These are phyloP conservation scores for Cynopterus sphinx DNA, from an alignment of 2,797 vertebrate species.

Conservation along the genomic window DNA sequence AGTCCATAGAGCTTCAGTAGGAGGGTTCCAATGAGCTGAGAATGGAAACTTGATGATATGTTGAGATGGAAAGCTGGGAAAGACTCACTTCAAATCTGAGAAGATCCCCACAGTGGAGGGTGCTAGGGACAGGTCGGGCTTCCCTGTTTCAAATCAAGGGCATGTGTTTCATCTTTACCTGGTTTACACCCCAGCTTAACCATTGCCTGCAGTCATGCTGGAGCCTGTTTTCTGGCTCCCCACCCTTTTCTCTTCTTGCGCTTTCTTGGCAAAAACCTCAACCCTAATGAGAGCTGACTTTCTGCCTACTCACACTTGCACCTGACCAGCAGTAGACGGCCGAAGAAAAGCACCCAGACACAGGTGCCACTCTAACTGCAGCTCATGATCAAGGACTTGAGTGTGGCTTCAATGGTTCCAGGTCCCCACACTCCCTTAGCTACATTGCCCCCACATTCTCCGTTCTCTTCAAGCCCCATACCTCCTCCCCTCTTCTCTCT, in stretches of 20 bases:
- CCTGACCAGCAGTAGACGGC: too few relatives aligned
- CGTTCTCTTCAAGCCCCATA: not conserved
- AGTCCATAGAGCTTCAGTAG: accelerated
- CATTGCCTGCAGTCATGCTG: too few relatives aligned
- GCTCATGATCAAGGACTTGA: not conserved
- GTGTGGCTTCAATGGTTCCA: not conserved
- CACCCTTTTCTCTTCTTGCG: not conserved
- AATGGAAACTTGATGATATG: not conserved
- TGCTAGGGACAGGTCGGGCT: accelerated
- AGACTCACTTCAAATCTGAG: not conserved
- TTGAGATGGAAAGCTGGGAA: not conserved
- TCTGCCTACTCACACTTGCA: not conserved
- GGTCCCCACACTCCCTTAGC: not conserved
- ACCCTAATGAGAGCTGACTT: not conserved
- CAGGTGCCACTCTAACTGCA: accelerated
- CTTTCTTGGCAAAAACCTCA: not conserved
- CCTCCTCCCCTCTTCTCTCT: too few relatives aligned
- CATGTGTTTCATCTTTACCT: accelerated
- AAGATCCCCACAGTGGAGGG: not conserved
- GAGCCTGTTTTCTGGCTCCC: not conserved
- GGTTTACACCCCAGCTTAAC: too few relatives aligned
- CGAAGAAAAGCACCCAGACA: not conserved
- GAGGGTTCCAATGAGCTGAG: not conserved
- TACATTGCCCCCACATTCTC: not conserved
- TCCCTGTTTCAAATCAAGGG: not conserved